Percentiles rank a stretch among this genome's conserved stretches.
These are phyloP conservation scores for Euproctis similis DNA, from an alignment of 2,888 invertebrate species.

Conservation along the genomic window DNA sequence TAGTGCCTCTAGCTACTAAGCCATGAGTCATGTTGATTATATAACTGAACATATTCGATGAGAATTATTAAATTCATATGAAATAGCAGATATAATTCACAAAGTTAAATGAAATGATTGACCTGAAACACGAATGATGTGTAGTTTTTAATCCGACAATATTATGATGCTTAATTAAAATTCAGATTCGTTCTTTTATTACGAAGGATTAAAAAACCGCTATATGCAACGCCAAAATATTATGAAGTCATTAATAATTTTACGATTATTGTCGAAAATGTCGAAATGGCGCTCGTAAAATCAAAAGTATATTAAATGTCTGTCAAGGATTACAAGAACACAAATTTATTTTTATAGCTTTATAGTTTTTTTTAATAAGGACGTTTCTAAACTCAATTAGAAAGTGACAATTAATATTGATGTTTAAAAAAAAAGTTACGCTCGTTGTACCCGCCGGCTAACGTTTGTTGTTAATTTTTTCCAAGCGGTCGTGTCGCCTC, in stretches of 20 bases:
- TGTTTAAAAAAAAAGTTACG: conserved; percentile 7
- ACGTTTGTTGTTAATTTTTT: conserved; percentile 10
- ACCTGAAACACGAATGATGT: too few species aligned
- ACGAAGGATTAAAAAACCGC: background rate
- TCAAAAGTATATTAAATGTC: conserved; percentile 13
- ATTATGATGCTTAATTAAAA: too few species aligned
- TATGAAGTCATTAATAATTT: conserved; percentile 6
- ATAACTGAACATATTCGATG: too few species aligned
- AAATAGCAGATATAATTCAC: too few species aligned
- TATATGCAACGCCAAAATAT: conserved; percentile 10
- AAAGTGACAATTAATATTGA: conserved; percentile 12
- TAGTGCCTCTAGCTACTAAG: too few species aligned
- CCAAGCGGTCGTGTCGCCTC: conserved; percentile 26
- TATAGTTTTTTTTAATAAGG: conserved; percentile 4
- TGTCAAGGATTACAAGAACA: background rate
- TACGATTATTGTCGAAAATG: conserved; percentile 8
- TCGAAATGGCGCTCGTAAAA: conserved; percentile 12
- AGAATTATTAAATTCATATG: too few species aligned
- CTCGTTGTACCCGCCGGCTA: conserved; percentile 2
- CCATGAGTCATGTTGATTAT: too few species aligned
- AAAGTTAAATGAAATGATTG: too few species aligned
- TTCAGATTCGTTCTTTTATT: conserved; percentile 1
- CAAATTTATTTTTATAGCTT: too few species aligned
- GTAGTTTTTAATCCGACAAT: too few species aligned
- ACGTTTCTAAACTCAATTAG: conserved; percentile 9